Evolutionary conservation across 2,888 invertebrate genomes (phyloP).

Genomic region (Aspidiotus rigidus): DNA sequence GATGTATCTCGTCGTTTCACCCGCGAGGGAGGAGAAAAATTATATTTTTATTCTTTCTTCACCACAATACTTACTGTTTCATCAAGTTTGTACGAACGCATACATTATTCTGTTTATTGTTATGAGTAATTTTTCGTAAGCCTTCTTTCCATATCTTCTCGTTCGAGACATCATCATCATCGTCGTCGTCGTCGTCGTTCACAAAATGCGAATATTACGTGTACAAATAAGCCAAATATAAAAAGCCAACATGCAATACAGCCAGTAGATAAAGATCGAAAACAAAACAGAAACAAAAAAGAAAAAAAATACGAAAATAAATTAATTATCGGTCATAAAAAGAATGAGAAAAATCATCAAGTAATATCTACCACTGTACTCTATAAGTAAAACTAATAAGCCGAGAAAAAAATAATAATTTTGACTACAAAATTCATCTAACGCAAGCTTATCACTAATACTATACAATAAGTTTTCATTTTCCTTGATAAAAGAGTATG

Average conservation of each 20-base stretch:
- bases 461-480: too few relatives aligned
- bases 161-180: neutral
- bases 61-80: conserved; percentile 82
- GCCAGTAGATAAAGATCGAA: conserved; percentile 4
- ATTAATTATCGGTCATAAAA: neutral
- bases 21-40: too few relatives aligned
- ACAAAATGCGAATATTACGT: conserved; percentile 12
- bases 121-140: conserved; percentile 83
- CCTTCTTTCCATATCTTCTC: conserved; percentile 82
- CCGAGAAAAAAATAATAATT: too few relatives aligned
- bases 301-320: neutral
- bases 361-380: too few relatives aligned
- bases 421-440: too few relatives aligned
- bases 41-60: neutral
- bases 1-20: too few relatives aligned
- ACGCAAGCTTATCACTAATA: too few relatives aligned
- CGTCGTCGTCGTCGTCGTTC: neutral
- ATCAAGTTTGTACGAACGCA: conserved; percentile 90
- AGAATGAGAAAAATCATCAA: too few relatives aligned
- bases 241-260: conserved; percentile 6
- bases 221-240: conserved; percentile 25
- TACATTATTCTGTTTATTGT: conserved; percentile 91
- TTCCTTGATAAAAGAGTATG: too few relatives aligned
- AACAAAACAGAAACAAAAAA: neutral
- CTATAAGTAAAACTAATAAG: too few relatives aligned